These are phyloP conservation scores for Diorhabda elongata DNA, from an alignment of 1,140 invertebrate genomes.

Conservation along the genomic window DNA sequence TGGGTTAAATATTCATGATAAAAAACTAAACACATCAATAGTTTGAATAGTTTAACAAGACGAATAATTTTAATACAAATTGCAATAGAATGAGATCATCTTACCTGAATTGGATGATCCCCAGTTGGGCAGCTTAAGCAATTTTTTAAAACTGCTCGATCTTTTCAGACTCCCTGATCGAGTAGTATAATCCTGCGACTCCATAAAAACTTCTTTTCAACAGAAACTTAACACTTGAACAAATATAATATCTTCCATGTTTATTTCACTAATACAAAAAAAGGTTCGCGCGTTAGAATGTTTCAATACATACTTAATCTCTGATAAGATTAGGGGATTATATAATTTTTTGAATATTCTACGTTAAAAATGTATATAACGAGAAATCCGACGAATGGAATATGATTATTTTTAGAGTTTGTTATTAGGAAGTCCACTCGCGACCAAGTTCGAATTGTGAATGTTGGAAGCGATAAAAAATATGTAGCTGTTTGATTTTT, in stretches of 20 bases:
- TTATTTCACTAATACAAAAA: background rate
- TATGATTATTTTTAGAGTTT: slow-evolving; percentile 10
- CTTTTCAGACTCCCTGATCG: slow-evolving; percentile 50
- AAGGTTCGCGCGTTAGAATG: too few relatives aligned
- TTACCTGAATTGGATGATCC: slow-evolving; percentile 42
- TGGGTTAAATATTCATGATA: too few relatives aligned
- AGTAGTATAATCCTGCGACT: slow-evolving; percentile 40
- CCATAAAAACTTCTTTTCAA: slow-evolving; percentile 29
- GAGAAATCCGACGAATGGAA: slow-evolving; percentile 3
- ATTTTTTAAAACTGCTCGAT: slow-evolving; percentile 58
- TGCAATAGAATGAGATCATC: background rate
- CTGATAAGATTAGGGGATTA: slow-evolving; percentile 19
- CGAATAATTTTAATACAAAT: too few relatives aligned
- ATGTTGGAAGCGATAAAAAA: slow-evolving; percentile 16
- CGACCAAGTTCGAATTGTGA: slow-evolving; percentile 6
- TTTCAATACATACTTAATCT: slow-evolving; percentile 13
- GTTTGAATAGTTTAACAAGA: too few relatives aligned
- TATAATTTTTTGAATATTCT: slow-evolving; percentile 4
- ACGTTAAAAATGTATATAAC: slow-evolving; percentile 7
- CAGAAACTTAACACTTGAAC: background rate
- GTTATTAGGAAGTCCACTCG: slow-evolving; percentile 15
- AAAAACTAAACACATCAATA: too few relatives aligned
- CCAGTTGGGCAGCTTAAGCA: slow-evolving; percentile 57
- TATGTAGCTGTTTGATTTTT: slow-evolving; percentile 10
- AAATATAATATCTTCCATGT: background rate